phyloP scores from a whole-genome alignment of 1,140 invertebrate species.

The Drosophila bipectinata region DNA sequence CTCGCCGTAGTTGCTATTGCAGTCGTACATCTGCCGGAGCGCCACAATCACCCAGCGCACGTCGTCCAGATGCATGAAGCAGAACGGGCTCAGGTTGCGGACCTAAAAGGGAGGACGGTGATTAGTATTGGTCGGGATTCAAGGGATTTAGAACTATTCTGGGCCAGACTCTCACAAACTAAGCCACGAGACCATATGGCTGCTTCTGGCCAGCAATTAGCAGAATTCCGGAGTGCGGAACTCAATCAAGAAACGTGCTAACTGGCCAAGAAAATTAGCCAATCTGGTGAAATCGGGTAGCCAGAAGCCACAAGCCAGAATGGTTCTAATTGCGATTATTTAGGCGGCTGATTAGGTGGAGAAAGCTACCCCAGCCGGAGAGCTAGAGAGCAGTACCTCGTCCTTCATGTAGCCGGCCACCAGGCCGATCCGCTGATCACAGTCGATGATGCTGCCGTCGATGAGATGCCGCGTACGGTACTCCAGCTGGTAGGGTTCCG shows the following conservation, averaged over 20 bases:
- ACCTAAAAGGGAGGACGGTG: conserved; percentile 36
- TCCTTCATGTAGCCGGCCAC: conserved; percentile 93
- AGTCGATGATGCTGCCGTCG: conserved; percentile 92
- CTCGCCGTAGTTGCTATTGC: conserved; percentile 88
- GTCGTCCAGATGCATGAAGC: conserved; percentile 94
- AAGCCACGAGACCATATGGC: too few species aligned
- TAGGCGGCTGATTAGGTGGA: background rate
- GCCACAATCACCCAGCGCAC: conserved; percentile 93
- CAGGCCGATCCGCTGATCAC: conserved; percentile 93
- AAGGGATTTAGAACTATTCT: background rate
- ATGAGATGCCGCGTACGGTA: conserved; percentile 93
- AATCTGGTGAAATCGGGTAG: background rate
- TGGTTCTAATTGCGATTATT: background rate
- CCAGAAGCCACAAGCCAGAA: too few species aligned
- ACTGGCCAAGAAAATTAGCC: background rate
- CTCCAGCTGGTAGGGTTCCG: conserved; percentile 91
- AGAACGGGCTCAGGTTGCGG: conserved; percentile 88
- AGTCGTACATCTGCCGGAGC: conserved; percentile 93
- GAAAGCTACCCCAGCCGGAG: background rate
- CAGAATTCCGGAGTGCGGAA: background rate
- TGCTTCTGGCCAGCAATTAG: background rate
- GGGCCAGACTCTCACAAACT: background rate
- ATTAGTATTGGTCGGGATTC: too few species aligned
- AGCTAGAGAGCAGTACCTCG: conserved; percentile 86
- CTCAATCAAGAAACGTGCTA: background rate